These are phyloP conservation scores for Lithophane semibrunnea DNA, from an alignment of 2,888 invertebrate species.

Conservation along the genomic window DNA sequence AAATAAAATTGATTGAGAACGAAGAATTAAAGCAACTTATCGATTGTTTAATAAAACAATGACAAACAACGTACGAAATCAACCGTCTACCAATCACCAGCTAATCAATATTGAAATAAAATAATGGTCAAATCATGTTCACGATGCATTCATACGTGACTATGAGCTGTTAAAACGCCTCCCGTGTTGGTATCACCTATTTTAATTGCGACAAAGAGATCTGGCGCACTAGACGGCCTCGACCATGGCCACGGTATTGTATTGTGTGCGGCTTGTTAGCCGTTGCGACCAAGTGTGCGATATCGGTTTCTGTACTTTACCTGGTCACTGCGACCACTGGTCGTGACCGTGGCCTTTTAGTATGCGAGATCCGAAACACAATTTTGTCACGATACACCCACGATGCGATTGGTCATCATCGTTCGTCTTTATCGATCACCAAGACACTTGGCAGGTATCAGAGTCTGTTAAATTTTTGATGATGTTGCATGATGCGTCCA, in stretches of 20 bases:
- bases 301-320: no score
- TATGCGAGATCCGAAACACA: neutral
- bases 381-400: slow-evolving; percentile 4
- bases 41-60: neutral
- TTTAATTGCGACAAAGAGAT: neutral
- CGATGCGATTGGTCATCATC: neutral
- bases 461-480: neutral
- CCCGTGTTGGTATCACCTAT: neutral
- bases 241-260: no score
- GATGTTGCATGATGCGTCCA: slow-evolving; percentile 13
- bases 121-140: slow-evolving; percentile 2
- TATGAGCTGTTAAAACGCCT: neutral
- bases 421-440: neutral
- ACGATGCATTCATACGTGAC: slow-evolving; percentile 2
- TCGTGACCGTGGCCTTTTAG: no score
- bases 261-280: no score
- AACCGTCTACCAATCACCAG: neutral
- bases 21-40: neutral
- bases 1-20: neutral
- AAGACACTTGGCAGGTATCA: neutral
- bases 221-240: no score
- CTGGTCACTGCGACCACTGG: no score
- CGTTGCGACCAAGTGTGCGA: no score
- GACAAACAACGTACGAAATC: neutral
- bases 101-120: neutral